Evolutionary conservation across 2,888 invertebrate species (phyloP), one percentile per base, ranked within the genome.

Genomic region (Xestia c-nigrum): DNA sequence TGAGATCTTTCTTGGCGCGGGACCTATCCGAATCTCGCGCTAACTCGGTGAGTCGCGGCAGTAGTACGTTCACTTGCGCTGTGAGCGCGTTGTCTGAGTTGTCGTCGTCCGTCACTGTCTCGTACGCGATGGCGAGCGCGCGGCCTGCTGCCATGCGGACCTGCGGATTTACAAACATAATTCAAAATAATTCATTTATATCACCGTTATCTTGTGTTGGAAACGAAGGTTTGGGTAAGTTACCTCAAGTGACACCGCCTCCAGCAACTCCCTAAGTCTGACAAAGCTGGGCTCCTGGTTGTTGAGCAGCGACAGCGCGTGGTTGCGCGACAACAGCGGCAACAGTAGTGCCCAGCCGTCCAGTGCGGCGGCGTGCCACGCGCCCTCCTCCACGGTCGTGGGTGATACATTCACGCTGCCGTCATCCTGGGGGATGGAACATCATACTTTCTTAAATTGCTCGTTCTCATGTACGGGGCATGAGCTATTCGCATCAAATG

Each of bases 1-100:
- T 50, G 50, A 50, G 50, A 50, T 19, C 50, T 50, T 50, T 50
- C 50, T 50, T 50, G 50, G 50, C 50, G 86, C 99, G 97, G 93
- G 89, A 99, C 96, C 99, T 99, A 94, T 99, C 98, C 63, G 99
- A 99, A 96, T 99, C 99, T 0, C 98, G 98, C 19, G 99, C 98
- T 85, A 99, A 97, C 89, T 98, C 97, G 78, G 98, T 67, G 99
- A 99, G 96, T 99, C 99, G 0, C 98, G 98, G 63, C n/a, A 63
- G 40, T n/a, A 63, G 63, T 63, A 0, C n/a, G n/a, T n/a, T 40
- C n/a, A 63, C 40, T 12, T 63, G 40, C 40, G 63, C 12, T 14
- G 63, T 14, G 12, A 63, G 40, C 12, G 40, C 21, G 63, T 63
- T 63, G n/a, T 63, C n/a, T 1, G 12, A n/a, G 63, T 63, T 63